Conservation (phyloP, 2,888 invertebrate species). For the Drosophila incognita region DNA sequence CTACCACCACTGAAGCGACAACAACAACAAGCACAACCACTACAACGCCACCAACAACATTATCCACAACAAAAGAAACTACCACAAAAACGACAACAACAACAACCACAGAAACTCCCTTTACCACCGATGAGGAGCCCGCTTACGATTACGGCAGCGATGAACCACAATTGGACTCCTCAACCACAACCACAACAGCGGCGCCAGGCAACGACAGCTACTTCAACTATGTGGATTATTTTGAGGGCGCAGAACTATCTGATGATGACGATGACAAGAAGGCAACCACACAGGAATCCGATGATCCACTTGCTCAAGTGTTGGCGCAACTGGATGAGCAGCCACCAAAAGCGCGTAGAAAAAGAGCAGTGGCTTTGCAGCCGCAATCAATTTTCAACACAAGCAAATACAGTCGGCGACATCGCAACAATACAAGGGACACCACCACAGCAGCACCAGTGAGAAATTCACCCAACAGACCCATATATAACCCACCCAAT, state of each 20-base stretch:
- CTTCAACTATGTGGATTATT: slow-evolving; percentile 83
- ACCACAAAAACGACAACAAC: slow-evolving; percentile 38
- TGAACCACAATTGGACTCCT: slow-evolving; percentile 42
- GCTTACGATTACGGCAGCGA: slow-evolving; percentile 65
- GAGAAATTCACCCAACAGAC: slow-evolving; percentile 19
- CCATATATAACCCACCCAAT: slow-evolving; percentile 8
- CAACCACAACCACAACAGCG: slow-evolving; percentile 59
- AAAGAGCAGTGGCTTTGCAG: slow-evolving; percentile 36
- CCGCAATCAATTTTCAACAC: slow-evolving; percentile 37
- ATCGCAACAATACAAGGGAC: slow-evolving; percentile 45
- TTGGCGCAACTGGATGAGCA: slow-evolving; percentile 52
- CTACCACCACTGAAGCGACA: slow-evolving; percentile 30
- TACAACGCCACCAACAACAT: background rate
- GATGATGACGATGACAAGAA: slow-evolving; percentile 37
- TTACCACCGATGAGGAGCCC: slow-evolving; percentile 57
- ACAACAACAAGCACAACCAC: slow-evolving; percentile 12
- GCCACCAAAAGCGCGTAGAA: slow-evolving; percentile 21
- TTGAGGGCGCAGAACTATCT: slow-evolving; percentile 69
- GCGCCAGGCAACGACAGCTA: slow-evolving; percentile 74
- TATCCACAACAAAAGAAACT: slow-evolving; percentile 7
- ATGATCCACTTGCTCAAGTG: slow-evolving; percentile 67
- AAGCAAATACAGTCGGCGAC: slow-evolving; percentile 70
- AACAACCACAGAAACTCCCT: slow-evolving; percentile 43
- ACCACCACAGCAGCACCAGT: slow-evolving; percentile 1
- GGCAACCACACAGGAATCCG: slow-evolving; percentile 47